These are phyloP conservation scores for Pipistrellus kuhlii DNA, from an alignment of 2,797 vertebrate genomes.

Conservation along the genomic window DNA sequence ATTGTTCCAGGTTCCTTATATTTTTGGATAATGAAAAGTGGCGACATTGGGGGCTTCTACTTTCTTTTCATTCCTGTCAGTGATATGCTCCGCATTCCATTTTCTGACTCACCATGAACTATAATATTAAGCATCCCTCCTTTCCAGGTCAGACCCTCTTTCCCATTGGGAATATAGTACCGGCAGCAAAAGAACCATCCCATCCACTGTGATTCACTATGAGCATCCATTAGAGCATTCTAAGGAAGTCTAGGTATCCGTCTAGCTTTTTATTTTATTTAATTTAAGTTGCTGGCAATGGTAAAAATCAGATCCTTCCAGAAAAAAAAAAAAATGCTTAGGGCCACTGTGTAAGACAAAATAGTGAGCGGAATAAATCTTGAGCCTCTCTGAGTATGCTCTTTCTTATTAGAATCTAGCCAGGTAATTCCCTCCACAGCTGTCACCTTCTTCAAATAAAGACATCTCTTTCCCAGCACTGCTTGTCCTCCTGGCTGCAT, in stretches of 20 bases:
- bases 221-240: not conserved
- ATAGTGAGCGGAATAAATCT: not conserved
- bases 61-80: slow-evolving; percentile 39
- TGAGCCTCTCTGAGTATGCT: not conserved
- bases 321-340: not conserved
- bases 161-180: not conserved
- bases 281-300: not conserved
- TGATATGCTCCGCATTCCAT: not conserved
- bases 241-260: not conserved
- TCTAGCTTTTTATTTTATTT: not conserved
- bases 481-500: not conserved
- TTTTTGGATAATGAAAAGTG: not conserved
- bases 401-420: slow-evolving; percentile 27
- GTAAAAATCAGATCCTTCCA: not conserved
- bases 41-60: not conserved
- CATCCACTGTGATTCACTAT: not conserved
- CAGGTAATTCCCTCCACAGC: not conserved
- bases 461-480: not conserved
- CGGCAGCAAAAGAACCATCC: not conserved
- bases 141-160: not conserved
- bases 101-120: not conserved
- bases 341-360: not conserved
- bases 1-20: not conserved
- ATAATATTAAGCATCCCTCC: not conserved
- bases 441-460: slow-evolving; percentile 14